These are phyloP conservation scores for Xyrauchen texanus DNA, from an alignment of 2,113 vertebrate genomes.

Conservation along the genomic window DNA sequence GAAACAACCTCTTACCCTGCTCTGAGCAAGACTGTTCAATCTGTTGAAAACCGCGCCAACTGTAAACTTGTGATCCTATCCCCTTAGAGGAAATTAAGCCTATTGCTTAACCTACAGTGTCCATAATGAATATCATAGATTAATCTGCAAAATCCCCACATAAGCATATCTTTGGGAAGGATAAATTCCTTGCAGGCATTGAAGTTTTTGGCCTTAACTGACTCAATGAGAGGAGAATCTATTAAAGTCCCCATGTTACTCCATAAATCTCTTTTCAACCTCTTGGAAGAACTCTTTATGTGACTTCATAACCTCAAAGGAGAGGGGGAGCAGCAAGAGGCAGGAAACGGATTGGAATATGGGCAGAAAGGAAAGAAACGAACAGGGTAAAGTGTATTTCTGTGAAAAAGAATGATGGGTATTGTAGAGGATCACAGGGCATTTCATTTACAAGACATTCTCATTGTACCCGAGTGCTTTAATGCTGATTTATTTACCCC, in stretches of 20 bases:
- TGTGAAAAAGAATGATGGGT: slow-evolving; percentile 7
- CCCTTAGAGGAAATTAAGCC: too few relatives aligned
- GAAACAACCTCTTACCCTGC: neutral
- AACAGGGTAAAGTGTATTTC: slow-evolving; percentile 1
- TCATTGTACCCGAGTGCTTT: slow-evolving; percentile 1
- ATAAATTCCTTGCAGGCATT: too few relatives aligned
- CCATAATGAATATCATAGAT: neutral
- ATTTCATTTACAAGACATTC: slow-evolving; percentile 45
- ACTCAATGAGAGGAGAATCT: slow-evolving; percentile 11
- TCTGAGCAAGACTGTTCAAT: neutral
- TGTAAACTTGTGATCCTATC: neutral
- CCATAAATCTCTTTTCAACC: slow-evolving; percentile 41
- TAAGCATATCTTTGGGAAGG: neutral
- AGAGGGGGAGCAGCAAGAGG: neutral
- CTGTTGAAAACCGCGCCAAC: neutral
- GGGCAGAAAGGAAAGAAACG: neutral
- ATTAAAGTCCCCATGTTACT: slow-evolving; percentile 36
- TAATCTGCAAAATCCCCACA: neutral
- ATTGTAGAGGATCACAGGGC: slow-evolving; percentile 18
- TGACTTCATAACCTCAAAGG: slow-evolving; percentile 39
- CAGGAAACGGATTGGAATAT: neutral
- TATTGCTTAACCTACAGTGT: neutral
- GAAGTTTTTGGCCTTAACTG: neutral
- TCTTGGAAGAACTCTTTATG: slow-evolving; percentile 35
- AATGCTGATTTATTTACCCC: slow-evolving; percentile 29